phyloP scores from a whole-genome alignment of 1,140 invertebrate genomes.

The Macrocentrus cingulum region DNA sequence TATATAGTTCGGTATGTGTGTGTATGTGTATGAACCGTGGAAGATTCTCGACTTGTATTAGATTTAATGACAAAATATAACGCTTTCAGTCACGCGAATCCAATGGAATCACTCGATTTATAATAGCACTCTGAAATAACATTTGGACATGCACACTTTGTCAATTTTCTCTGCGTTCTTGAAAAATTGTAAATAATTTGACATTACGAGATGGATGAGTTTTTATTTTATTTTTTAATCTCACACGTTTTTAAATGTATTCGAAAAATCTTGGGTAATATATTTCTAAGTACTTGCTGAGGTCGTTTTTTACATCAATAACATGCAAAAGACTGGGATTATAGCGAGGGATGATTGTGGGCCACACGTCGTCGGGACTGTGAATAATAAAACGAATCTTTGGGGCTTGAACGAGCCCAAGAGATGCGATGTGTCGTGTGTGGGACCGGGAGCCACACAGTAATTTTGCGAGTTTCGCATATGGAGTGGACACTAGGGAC shows the following conservation, averaged over 20 bases:
- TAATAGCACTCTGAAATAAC: neutral
- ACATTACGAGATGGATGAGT: no score
- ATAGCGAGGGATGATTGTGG: slow-evolving; percentile 3
- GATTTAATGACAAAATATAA: slow-evolving; percentile 49
- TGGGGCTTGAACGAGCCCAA: slow-evolving; percentile 6
- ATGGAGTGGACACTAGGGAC: slow-evolving; percentile 24
- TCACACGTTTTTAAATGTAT: no score
- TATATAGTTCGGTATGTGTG: no score
- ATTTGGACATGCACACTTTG: neutral
- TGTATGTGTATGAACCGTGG: slow-evolving; percentile 44
- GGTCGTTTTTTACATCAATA: slow-evolving; percentile 12
- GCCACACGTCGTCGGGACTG: neutral
- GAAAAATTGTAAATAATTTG: no score
- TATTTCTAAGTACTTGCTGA: no score
- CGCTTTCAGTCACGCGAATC: neutral
- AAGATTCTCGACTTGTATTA: neutral
- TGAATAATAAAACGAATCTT: slow-evolving; percentile 30
- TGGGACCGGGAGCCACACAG: neutral
- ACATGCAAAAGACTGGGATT: slow-evolving; percentile 30
- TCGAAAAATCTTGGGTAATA: no score
- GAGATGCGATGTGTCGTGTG: neutral
- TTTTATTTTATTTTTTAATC: no score
- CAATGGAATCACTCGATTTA: neutral
- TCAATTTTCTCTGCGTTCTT: no score
- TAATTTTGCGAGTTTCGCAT: slow-evolving; percentile 28